These are phyloP conservation scores for Ptychoptera contaminata DNA, from an alignment of 2,888 invertebrate species.

Conservation along the genomic window DNA sequence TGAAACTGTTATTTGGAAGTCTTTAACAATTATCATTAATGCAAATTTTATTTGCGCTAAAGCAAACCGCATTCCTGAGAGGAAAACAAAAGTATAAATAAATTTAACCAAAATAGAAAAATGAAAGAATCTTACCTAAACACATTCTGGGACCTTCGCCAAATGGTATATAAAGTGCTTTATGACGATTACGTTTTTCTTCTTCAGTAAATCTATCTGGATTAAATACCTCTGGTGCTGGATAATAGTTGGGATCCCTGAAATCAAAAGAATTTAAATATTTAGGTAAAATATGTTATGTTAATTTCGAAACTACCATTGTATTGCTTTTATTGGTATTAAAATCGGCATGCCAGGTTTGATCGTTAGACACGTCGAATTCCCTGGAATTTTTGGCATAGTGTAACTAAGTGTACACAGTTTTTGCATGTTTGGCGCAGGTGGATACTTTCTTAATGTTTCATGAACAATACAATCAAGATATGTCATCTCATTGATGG, in stretches of 20 bases:
- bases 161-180: slow-evolving; percentile 19
- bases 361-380: slow-evolving; percentile 12
- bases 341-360: slow-evolving; percentile 19
- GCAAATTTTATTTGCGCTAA: slow-evolving; percentile 15
- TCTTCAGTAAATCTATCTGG: slow-evolving; percentile 26
- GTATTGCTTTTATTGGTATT: slow-evolving; percentile 22
- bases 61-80: slow-evolving; percentile 14
- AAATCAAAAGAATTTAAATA: background rate
- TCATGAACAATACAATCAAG: slow-evolving; percentile 35
- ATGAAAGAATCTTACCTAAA: slow-evolving; percentile 8
- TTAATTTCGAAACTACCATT: slow-evolving; percentile 12
- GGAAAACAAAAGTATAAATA: too few species aligned
- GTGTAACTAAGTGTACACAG: slow-evolving; percentile 10
- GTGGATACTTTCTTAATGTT: slow-evolving; percentile 16
- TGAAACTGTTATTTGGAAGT: slow-evolving; percentile 14
- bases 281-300: background rate
- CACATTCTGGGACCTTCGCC: slow-evolving; percentile 22
- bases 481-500: slow-evolving; percentile 38
- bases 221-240: slow-evolving; percentile 26
- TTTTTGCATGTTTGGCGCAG: slow-evolving; percentile 11
- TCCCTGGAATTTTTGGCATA: slow-evolving; percentile 1
- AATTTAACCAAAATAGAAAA: too few species aligned
- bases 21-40: slow-evolving; percentile 11
- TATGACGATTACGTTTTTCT: slow-evolving; percentile 16
- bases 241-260: slow-evolving; percentile 23